Evolutionary conservation across 2,888 invertebrate genomes (phyloP).

Genomic region (Laothoe populi): DNA sequence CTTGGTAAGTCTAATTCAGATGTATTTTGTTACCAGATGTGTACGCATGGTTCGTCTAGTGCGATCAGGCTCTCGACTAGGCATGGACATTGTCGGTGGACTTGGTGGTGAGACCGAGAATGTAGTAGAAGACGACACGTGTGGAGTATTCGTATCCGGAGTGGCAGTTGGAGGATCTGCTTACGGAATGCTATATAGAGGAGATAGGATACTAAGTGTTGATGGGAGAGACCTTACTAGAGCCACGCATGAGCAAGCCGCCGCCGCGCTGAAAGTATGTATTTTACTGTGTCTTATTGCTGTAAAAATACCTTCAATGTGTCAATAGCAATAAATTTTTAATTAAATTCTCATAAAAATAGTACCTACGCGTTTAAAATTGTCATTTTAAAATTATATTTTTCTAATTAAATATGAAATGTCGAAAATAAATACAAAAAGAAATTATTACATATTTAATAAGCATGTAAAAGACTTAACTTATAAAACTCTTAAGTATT

Average conservation of each 20-base stretch:
- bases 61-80: constrained; percentile 77
- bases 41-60: constrained; percentile 79
- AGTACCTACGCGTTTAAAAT: no score
- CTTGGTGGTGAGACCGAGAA: constrained; percentile 72
- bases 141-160: constrained; percentile 80
- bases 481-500: no score
- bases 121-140: constrained; percentile 66
- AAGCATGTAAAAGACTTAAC: no score
- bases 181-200: constrained; percentile 85
- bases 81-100: constrained; percentile 82
- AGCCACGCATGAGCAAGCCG: constrained; percentile 92
- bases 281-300: not conserved
- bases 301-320: no score
- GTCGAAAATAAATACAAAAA: no score
- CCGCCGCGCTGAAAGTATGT: constrained; percentile 85
- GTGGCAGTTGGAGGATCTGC: constrained; percentile 75
- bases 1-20: no score
- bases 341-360: no score
- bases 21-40: constrained; percentile 54
- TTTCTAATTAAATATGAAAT: no score
- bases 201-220: constrained; percentile 90
- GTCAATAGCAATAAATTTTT: no score
- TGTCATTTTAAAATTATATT: no score
- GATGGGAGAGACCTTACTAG: constrained; percentile 89
- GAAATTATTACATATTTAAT: no score